Conservation (phyloP, 2,888 invertebrate species). For the Cactoblastis cactorum region DNA sequence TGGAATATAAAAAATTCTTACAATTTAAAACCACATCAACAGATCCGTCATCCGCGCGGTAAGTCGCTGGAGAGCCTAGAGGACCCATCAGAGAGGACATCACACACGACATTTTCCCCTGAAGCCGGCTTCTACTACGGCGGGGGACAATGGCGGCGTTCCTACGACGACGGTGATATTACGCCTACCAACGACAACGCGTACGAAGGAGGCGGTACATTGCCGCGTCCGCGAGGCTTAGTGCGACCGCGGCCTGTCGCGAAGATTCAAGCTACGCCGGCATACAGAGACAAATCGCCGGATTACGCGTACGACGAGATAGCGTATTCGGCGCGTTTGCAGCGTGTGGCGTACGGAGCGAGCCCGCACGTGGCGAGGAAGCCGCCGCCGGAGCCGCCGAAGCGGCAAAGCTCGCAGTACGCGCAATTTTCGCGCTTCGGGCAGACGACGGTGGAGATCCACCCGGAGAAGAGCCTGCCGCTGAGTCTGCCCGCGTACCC, state of each 20-base stretch:
- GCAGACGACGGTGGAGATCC: slow-evolving; percentile 82
- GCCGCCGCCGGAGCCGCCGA: slow-evolving; percentile 89
- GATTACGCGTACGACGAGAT: slow-evolving; percentile 73
- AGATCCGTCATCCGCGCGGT: slow-evolving; percentile 90
- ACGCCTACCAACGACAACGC: slow-evolving; percentile 88
- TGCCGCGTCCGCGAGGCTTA: slow-evolving; percentile 90
- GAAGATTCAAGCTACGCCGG: slow-evolving; percentile 83
- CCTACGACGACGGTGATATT: slow-evolving; percentile 94
- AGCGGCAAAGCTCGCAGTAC: slow-evolving; percentile 82
- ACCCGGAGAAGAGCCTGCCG: slow-evolving; percentile 78
- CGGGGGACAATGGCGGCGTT: slow-evolving; percentile 84
- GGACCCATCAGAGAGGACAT: slow-evolving; percentile 84
- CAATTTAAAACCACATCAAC: slow-evolving; percentile 33
- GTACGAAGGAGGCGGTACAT: slow-evolving; percentile 88
- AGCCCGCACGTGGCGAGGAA: slow-evolving; percentile 88
- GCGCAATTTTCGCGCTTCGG: slow-evolving; percentile 72
- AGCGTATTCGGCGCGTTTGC: slow-evolving; percentile 67
- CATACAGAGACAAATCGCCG: slow-evolving; percentile 61
- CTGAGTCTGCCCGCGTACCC: slow-evolving; percentile 82
- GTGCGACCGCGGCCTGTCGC: slow-evolving; percentile 90
- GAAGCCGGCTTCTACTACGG: slow-evolving; percentile 81
- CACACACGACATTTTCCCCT: slow-evolving; percentile 80
- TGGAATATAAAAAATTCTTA: not conserved
- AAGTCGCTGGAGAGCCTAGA: slow-evolving; percentile 92
- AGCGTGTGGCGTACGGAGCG: slow-evolving; percentile 79